Base-by-base conservation (phyloP, 2,888 invertebrate species). In the Isoperla grammatica region DNA sequence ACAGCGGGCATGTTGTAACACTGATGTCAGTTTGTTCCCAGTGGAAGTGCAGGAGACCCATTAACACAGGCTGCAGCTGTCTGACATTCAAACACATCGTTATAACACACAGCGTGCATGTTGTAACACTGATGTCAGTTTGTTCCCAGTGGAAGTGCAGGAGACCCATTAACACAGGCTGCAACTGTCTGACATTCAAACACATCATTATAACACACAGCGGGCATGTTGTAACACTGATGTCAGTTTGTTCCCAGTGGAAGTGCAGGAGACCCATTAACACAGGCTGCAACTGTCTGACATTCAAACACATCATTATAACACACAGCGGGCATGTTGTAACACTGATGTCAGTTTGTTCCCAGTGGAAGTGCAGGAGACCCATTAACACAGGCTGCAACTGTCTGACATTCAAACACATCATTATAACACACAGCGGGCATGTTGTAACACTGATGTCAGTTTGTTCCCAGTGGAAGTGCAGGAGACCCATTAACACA, bases 91-190 rank as follows among this genome's bases (percentile, higher is more conserved):
- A n/a, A n/a, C n/a, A n/a, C n/a, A n/a, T n/a, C n/a, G n/a, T n/a
- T n/a, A n/a, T n/a, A n/a, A n/a, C n/a, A n/a, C n/a, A n/a, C 49
- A 80, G 72, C 56, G 78, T 73, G 0, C 81, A 78, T 22, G 76
- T 75, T 15, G 73, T 70, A 11, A 72, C 65, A 66, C 73, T 74
- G 13, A 82, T 69, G 71, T 80, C 75, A 20, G 84, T 82, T 2
- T 78, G 78, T 63, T 79, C 76, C 1, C 80, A 76, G 72, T 84
- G 85, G 67, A 79, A 81, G 65, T 81, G 77, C 35, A 86, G 69
- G 55, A 80, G 74, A 63, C 77, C 78, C 54, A 81, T 70, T 50
- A 87, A 70, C 39, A 82, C 71, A 11, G 84, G 81, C 64, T 77
- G 78, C n/a, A 82, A 64, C 22, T 73, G 69, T 39, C 78, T 78